A percentile compares a stretch with the other conserved stretches of the same genome.
Conservation (phyloP, 2,797 vertebrate genomes). For the Myotis vivesi region DNA sequence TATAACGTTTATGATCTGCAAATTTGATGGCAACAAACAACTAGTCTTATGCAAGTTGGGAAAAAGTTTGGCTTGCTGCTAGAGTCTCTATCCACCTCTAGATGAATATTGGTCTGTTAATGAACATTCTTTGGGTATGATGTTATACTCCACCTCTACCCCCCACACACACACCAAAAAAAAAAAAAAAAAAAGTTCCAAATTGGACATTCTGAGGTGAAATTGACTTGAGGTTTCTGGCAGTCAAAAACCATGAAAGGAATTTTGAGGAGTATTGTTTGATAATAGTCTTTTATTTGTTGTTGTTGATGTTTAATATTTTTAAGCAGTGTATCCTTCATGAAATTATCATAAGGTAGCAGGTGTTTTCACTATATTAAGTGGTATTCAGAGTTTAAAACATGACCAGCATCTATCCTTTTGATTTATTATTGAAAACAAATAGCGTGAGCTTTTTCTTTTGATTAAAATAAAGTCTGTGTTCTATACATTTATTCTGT, state of each 20-base stretch:
- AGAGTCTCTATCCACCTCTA: not conserved
- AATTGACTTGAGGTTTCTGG: not conserved
- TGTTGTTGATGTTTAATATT: not conserved
- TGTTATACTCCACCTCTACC: not conserved
- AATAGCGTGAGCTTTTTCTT: slow-evolving; percentile 18
- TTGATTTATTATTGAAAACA: slow-evolving; percentile 30
- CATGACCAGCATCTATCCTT: not conserved
- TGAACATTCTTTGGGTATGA: slow-evolving; percentile 5
- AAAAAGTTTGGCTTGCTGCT: slow-evolving; percentile 34
- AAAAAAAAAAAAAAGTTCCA: not conserved
- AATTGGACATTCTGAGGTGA: not conserved
- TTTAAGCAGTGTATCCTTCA: not conserved
- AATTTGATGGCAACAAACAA: slow-evolving; percentile 22
- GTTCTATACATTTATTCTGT: not conserved
- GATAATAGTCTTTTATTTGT: not conserved
- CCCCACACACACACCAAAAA: too few relatives aligned
- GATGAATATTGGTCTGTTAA: not conserved
- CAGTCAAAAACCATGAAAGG: not conserved
- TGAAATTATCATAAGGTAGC: not conserved
- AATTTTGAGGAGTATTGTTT: slow-evolving; percentile 21
- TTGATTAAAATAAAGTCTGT: slow-evolving; percentile 18
- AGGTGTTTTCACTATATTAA: not conserved
- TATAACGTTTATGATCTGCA: slow-evolving; percentile 27
- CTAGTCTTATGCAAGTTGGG: slow-evolving; percentile 2
- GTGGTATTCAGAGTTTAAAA: slow-evolving; percentile 35